Evolutionary conservation across 2,888 invertebrate genomes (phyloP).

Genomic region (Drosophila limbata): DNA sequence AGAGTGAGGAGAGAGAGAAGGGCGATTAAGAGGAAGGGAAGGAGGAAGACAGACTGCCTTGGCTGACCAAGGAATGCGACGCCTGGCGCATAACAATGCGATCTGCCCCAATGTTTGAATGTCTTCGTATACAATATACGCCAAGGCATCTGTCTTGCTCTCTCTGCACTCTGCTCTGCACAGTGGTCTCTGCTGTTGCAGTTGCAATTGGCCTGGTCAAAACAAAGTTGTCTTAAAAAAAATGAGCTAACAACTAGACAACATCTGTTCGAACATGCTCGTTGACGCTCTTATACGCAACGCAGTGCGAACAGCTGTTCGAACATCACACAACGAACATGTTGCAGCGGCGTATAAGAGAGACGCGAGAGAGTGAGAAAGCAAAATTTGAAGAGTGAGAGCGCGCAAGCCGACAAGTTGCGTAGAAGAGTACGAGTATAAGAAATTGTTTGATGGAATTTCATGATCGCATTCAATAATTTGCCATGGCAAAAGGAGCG

Average conservation of each 20-base stretch:
- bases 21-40: not conserved
- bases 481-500: not conserved
- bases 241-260: constrained; percentile 25
- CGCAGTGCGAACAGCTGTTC: constrained; percentile 52
- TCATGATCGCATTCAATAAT: constrained; percentile 54
- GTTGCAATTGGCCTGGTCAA: constrained; percentile 52
- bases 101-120: constrained; percentile 36
- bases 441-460: constrained; percentile 42
- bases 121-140: constrained; percentile 9
- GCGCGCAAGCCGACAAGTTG: constrained; percentile 53
- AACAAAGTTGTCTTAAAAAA: constrained; percentile 35
- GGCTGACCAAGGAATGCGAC: constrained; percentile 61
- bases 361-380: constrained; percentile 6
- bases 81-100: constrained; percentile 76
- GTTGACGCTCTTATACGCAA: constrained; percentile 44
- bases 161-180: constrained; percentile 29
- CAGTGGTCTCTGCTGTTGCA: constrained; percentile 17
- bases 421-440: constrained; percentile 52
- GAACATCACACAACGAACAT: constrained; percentile 41
- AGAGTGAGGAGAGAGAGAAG: not conserved
- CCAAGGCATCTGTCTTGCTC: constrained; percentile 46
- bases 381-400: constrained; percentile 16
- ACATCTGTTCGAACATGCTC: constrained; percentile 59
- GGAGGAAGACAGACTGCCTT: constrained; percentile 3
- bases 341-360: constrained; percentile 68